Evolutionary conservation across 2,888 invertebrate genomes (phyloP), one percentile per base, ranked within the genome.

Genomic region (Tolmerus cingulatus): DNA sequence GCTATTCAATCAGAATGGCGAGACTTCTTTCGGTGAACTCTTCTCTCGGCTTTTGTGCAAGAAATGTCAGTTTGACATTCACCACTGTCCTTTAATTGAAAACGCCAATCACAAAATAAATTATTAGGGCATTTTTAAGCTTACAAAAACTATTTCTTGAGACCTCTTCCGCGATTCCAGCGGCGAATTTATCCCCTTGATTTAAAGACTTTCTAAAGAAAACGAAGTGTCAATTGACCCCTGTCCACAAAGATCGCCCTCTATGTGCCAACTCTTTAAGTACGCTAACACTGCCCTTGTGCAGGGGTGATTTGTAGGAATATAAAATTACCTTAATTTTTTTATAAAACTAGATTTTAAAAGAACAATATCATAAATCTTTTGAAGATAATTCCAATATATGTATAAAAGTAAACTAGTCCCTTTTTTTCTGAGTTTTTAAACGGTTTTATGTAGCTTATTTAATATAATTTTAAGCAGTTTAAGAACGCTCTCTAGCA

Each of bases 61-160:
- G 23, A 86, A 86, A 86, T 77, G 86, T 77, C 86, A 86, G 14
- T 51, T 16, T 86, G 86, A 86, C 86, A 86, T 85, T 74, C 46
- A 85, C 66, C n/a, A 30, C 23, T 55, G n/a, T 23, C 23, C 27
- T 51, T 55, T 55, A 55, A 55, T n/a, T 27, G 1, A 51, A 19
- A n/a, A 23, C 9, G 34, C 37, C 78, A 78, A 40, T 37, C 19
- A 78, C 66, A 66, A 66, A 66, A 23, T 23, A 23, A 66, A 66
- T 66, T 66, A 66, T 23, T 3, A 5, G 12, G 27, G 8, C 66
- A 12, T 23, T 66, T 66, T 66, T 4, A 19, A 66, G 66, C 66
- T 27, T 66, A 66, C 66, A 19, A 19, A 12, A 19, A 66, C 3
- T 23, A 66, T 8, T 23, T 66, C 27, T 12, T 23, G 12, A 12